A percentile compares a stretch with the other conserved stretches of the same genome.
Evolutionary conservation across 2,113 vertebrate genomes (phyloP).

Genomic region (Promerops cafer): DNA sequence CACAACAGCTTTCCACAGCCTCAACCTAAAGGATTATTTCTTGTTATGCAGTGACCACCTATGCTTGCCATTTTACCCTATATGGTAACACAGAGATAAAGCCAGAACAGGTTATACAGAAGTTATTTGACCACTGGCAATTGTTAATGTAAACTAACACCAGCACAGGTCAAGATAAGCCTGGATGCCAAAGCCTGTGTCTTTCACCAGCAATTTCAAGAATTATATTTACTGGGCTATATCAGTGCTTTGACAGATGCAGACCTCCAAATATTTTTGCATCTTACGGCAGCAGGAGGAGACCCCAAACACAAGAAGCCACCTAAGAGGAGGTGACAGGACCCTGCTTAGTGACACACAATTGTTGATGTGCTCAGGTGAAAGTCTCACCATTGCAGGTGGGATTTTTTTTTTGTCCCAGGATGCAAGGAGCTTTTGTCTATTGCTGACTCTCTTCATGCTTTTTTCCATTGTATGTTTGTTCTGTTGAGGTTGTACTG

Average conservation of each 20-base stretch:
- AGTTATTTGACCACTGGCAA: background rate
- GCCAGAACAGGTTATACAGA: background rate
- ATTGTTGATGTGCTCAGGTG: background rate
- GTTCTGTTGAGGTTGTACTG: background rate
- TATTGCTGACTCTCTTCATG: accelerated
- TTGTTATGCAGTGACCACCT: background rate
- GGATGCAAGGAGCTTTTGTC: background rate
- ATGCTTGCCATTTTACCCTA: background rate
- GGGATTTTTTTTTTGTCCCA: background rate
- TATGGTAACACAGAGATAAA: background rate
- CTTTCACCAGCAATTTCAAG: background rate
- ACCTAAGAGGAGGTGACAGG: background rate
- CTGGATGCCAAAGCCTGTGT: background rate
- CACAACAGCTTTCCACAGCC: background rate
- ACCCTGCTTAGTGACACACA: background rate
- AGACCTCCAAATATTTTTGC: background rate
- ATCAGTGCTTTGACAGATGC: background rate
- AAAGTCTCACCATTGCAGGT: background rate
- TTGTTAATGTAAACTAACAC: background rate
- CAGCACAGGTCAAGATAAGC: background rate
- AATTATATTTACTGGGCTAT: background rate
- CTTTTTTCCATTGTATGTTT: background rate
- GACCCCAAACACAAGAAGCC: background rate
- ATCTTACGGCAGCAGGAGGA: background rate
- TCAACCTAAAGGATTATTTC: background rate